These are phyloP conservation scores for Phrynosoma blainvillii DNA, from an alignment of 2,113 vertebrate species.

Conservation along the genomic window DNA sequence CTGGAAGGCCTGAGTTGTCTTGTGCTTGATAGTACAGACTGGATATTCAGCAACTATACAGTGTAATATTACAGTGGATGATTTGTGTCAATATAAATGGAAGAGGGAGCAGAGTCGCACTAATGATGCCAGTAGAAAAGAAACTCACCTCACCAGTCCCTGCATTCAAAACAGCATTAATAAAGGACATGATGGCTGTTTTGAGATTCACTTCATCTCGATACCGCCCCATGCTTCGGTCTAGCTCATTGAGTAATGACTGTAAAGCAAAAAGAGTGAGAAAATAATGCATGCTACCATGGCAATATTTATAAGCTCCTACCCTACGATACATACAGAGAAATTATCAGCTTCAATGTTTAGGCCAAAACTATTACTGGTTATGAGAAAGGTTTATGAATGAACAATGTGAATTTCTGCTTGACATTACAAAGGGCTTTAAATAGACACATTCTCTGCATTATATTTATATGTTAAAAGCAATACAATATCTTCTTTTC, in stretches of 20 bases:
- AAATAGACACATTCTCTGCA: no score
- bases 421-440: no score
- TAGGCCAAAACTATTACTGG: background rate
- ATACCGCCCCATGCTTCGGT: conserved; percentile 91
- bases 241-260: conserved; percentile 92
- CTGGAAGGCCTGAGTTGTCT: background rate
- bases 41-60: no score
- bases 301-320: background rate
- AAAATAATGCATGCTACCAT: background rate
- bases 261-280: conserved; percentile 64
- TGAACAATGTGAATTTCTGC: no score
- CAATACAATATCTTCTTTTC: no score
- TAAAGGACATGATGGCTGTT: conserved; percentile 98
- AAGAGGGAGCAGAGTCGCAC: background rate
- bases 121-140: background rate
- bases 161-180: conserved; percentile 95
- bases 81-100: conserved; percentile 16
- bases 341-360: background rate
- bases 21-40: background rate
- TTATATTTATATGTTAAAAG: no score
- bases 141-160: conserved; percentile 92
- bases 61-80: no score
- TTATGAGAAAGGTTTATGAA: background rate
- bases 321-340: background rate
- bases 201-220: conserved; percentile 96